Conservation (phyloP, 2,797 vertebrate genomes). For the Pachyuromys duprasi region DNA sequence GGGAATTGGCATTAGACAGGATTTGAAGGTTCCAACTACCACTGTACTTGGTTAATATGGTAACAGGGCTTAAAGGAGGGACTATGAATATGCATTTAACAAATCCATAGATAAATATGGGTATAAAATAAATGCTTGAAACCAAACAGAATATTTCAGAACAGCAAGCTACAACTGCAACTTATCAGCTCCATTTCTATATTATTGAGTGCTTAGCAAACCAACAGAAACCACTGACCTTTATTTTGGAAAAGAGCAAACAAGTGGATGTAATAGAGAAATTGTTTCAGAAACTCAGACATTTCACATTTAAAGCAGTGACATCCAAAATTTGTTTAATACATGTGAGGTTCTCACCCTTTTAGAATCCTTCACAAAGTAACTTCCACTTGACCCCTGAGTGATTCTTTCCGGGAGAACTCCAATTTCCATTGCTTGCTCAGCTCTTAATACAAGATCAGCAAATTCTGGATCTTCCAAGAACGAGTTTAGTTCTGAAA, state of each 20-base stretch:
- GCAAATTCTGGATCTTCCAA: constrained; percentile 95
- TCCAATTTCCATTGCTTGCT: constrained; percentile 95
- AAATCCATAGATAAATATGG: constrained; percentile 2
- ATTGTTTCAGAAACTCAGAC: constrained; percentile 45
- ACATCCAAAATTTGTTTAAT: constrained; percentile 55
- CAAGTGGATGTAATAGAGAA: constrained; percentile 59
- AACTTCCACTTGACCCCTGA: constrained; percentile 99
- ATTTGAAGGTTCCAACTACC: constrained; percentile 44
- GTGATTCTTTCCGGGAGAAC: constrained; percentile 96
- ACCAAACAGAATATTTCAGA: constrained; percentile 43
- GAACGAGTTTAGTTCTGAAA: constrained; percentile 93
- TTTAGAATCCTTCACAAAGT: constrained; percentile 98
- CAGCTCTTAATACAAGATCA: constrained; percentile 92
- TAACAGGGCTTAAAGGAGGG: neutral
- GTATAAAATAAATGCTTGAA: constrained; percentile 37
- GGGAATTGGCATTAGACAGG: constrained; percentile 31
- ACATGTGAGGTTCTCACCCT: constrained; percentile 89
- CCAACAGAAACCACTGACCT: neutral
- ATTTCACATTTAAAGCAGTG: constrained; percentile 56
- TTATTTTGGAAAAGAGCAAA: constrained; percentile 51
- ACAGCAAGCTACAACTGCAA: neutral
- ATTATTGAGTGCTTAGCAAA: neutral
- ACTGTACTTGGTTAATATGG: neutral
- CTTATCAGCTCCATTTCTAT: constrained; percentile 39
- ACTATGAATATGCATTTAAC: neutral